Evolutionary conservation across 2,113 vertebrate species (phyloP), one percentile per base, ranked within the genome.

Genomic region (Alectura lathami): DNA sequence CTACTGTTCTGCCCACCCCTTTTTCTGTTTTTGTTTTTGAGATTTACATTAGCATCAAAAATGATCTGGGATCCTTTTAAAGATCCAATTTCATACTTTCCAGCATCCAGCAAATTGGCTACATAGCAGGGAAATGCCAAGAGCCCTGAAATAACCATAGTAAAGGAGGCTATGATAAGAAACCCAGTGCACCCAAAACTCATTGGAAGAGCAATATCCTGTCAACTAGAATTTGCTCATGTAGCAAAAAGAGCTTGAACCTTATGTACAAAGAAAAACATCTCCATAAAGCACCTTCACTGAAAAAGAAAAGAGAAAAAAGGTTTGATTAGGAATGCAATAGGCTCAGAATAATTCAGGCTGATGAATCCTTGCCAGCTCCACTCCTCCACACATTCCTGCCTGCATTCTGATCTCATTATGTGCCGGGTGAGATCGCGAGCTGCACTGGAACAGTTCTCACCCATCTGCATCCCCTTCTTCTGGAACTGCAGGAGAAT

Each of bases 341-440:
- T 82, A 93, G 62, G 90, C 80, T 95, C 88, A 82, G 91, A 91
- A 94, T 97, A 96, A 95, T 94, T 86, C 57, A 83, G 80, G 73
- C 90, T 93, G 88, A 90, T 94, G 96, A 96, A 96, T 88, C 88
- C 66, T 91, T 97, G 95, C 96, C 96, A 96, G 90, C 86, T 97
- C 91, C 73, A 96, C 96, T 96, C 96, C 96, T 96, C 96, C 96
- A 95, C 96, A 97, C 96, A 96, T 97, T 97, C 95, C 96, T 95
- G 88, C 94, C 80, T 93, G 92, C 92, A 92, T 96, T 96, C 94
- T 96, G 93, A 95, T 95, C 93, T 96, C 92, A 95, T 96, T 91
- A 95, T 94, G 93, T 32, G 4, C 75, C 17, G 2, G 87, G 89
- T n/a, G 6, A 95, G 92, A 96, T 92, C 42, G 9, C 2, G 64